A percentile compares a stretch with the other conserved stretches of the same genome.
Evolutionary conservation across 2,113 vertebrate genomes (phyloP).

Genomic region (Eulemur rufifrons): DNA sequence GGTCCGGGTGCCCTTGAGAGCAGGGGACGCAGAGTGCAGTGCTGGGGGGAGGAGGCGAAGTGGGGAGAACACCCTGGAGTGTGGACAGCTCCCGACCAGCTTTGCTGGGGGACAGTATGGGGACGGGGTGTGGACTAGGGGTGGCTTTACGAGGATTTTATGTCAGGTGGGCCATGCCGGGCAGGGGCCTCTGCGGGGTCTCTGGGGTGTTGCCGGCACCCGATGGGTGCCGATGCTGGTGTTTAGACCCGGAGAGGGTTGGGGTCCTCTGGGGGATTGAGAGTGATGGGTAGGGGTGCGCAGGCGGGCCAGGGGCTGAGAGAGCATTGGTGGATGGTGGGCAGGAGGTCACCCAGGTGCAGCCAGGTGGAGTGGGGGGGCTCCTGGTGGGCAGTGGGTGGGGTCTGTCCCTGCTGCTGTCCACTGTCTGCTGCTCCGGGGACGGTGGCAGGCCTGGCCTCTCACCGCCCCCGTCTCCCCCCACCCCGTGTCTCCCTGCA

Average conservation of each 20-base stretch:
- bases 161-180: neutral
- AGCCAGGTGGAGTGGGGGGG: neutral
- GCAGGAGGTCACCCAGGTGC: neutral
- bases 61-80: neutral
- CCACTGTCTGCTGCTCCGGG: neutral
- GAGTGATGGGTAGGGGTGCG: neutral
- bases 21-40: neutral
- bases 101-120: neutral
- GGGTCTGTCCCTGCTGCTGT: neutral
- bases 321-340: neutral
- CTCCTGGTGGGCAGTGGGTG: neutral
- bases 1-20: neutral
- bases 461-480: conserved; percentile 43
- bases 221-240: neutral
- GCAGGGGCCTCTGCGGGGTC: neutral
- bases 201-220: neutral
- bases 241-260: neutral
- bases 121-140: neutral
- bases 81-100: neutral
- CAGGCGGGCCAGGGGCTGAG: neutral
- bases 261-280: neutral
- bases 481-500: conserved; percentile 79
- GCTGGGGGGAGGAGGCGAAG: neutral
- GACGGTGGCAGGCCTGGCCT: neutral
- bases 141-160: neutral